Evolutionary conservation across 2,797 vertebrate species (phyloP), one percentile per base, ranked within the genome.

Genomic region (Micropoecilia bifurca): DNA sequence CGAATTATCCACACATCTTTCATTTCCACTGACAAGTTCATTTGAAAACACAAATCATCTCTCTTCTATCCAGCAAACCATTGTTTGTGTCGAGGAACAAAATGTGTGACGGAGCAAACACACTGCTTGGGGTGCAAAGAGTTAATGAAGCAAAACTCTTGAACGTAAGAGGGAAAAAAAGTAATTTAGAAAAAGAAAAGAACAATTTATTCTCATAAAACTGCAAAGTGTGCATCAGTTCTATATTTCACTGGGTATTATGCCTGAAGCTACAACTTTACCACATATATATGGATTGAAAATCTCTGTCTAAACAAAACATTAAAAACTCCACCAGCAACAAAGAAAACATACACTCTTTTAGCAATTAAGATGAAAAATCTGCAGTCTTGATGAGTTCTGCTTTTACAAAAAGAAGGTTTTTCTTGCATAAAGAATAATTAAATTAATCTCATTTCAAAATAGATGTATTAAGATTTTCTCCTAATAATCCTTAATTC

Each of bases 1-100:
- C 25, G 28, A 71, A 45, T 45, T 14, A 14, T 69, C 41, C 22
- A 71, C 20, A 83, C 68, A 48, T 84, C 78, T 59, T 73, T n/a
- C 6, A 53, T 36, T 73, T 39, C 72, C 30, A 50, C 30, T 25
- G 55, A 55, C 18, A 25, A 25, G 20, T n/a, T 55, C 3, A 25
- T 79, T 83, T 77, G 36, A 50, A 41, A 57, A 63, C 55, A 25
- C 25, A 0, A 39, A 9, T 73, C 18, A 33, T 7, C 18, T 4
- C 45, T 16, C 46, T 48, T n/a, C 22, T n/a, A 20, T 22, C 68
- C 10, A 45, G 12, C 25, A 18, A 39, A 28, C 6, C 14, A n/a
- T 3, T 74, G 50, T 41, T 5, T 55, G 36, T 18, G 20, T n/a
- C 4, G 33, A 74, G 30, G 30, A 25, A 72, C 71, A 30, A 10